phyloP scores from a whole-genome alignment of 1,140 invertebrate species.

The Aricia agestis region DNA sequence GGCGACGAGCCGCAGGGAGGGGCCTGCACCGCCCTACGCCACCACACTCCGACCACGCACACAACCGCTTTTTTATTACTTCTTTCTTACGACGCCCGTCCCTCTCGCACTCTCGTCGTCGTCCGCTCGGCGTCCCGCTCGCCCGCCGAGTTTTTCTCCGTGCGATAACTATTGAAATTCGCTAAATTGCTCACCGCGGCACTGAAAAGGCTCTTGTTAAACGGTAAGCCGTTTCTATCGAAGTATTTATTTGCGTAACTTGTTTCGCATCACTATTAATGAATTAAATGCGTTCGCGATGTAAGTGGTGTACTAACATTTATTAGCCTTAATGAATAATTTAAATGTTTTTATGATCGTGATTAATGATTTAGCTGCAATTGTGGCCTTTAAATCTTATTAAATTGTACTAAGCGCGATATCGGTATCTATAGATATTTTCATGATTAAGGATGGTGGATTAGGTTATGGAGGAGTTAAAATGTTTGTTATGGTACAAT shows the following conservation, averaged over 20 bases:
- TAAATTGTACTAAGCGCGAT: not conserved
- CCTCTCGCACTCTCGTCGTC: constrained; percentile 41
- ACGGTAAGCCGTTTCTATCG: constrained; percentile 66
- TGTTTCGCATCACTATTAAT: constrained; percentile 55
- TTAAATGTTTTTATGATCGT: not conserved
- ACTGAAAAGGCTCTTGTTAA: constrained; percentile 72
- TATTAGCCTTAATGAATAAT: constrained; percentile 17
- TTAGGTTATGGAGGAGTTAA: not conserved
- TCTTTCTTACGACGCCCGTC: constrained; percentile 63
- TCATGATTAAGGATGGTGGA: no score
- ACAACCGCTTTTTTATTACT: constrained; percentile 72
- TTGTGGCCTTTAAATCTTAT: constrained; percentile 6
- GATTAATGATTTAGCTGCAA: not conserved
- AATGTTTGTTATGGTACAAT: not conserved
- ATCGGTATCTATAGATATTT: not conserved
- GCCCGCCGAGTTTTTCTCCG: constrained; percentile 64
- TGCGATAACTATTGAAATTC: constrained; percentile 75
- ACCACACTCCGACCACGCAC: constrained; percentile 71
- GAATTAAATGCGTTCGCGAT: constrained; percentile 41
- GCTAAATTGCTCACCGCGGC: constrained; percentile 72
- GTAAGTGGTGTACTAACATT: constrained; percentile 16
- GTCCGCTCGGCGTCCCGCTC: constrained; percentile 45
- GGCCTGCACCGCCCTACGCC: constrained; percentile 69
- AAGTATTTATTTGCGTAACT: constrained; percentile 67
- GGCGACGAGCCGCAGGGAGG: constrained; percentile 62